These are phyloP conservation scores for Paedocypris sp. DNA, from an alignment of 2,113 vertebrate species.

Conservation along the genomic window DNA sequence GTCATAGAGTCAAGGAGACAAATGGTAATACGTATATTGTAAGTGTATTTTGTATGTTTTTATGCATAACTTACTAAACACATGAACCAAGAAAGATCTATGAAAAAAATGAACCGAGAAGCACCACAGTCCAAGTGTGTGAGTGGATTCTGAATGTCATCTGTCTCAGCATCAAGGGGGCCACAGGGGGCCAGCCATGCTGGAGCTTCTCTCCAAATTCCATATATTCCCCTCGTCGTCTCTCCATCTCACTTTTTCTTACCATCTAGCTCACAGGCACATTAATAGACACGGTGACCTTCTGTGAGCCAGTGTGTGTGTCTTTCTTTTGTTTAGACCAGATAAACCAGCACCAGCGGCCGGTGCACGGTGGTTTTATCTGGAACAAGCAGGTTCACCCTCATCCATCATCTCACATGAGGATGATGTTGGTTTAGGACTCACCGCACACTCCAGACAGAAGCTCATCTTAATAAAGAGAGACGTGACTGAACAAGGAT, in stretches of 20 bases:
- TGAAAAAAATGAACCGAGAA: no score
- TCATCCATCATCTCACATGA: conserved; percentile 19
- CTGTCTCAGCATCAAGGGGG: no score
- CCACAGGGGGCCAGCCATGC: background rate
- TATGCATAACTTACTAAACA: no score
- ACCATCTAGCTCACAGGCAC: background rate
- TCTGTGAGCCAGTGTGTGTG: background rate
- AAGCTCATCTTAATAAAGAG: conserved; percentile 11
- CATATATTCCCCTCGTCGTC: background rate
- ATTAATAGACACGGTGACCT: conserved; percentile 19
- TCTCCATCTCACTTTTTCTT: background rate
- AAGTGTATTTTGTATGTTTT: no score
- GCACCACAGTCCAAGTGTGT: no score
- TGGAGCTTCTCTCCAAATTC: background rate
- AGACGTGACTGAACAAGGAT: no score
- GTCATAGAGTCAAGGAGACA: no score
- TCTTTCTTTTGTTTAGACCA: background rate
- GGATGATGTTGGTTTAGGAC: conserved; percentile 15
- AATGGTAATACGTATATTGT: no score
- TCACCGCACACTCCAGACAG: background rate
- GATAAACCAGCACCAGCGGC: conserved; percentile 3
- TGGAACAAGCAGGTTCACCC: background rate
- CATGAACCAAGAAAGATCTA: no score
- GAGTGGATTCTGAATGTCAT: no score
- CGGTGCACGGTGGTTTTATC: conserved; percentile 1